Percentiles rank a stretch among this genome's conserved stretches.
Evolutionary conservation across 1,140 invertebrate genomes (phyloP).

Genomic region (Calliphora vicina): DNA sequence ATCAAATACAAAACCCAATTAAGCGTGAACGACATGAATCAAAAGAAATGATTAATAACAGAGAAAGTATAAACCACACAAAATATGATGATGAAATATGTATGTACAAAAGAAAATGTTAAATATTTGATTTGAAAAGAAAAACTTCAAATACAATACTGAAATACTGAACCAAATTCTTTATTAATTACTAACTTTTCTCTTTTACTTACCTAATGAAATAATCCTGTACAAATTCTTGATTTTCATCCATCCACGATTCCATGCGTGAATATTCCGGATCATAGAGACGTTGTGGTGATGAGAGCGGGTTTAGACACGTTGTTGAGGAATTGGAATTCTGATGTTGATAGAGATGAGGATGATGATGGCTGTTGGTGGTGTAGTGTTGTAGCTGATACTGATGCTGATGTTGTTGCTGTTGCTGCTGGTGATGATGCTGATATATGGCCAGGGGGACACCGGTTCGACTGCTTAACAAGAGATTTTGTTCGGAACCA

Average conservation of each 20-base stretch:
- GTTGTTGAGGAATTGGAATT: conserved; percentile 44
- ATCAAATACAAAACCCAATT: neutral
- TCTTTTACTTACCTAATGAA: conserved; percentile 80
- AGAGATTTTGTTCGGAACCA: conserved; percentile 61
- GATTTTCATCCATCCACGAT: conserved; percentile 95
- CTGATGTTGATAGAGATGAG: conserved; percentile 61
- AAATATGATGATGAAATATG: neutral
- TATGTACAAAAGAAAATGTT: neutral
- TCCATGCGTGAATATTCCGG: conserved; percentile 86
- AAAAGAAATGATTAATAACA: too few relatives aligned
- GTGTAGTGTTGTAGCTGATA: conserved; percentile 42
- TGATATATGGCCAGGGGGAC: conserved; percentile 64
- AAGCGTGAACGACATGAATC: neutral
- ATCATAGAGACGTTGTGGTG: conserved; percentile 72
- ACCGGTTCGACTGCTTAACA: conserved; percentile 66
- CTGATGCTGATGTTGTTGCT: conserved; percentile 43
- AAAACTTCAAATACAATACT: too few relatives aligned
- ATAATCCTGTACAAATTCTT: conserved; percentile 93
- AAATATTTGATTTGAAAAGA: too few relatives aligned
- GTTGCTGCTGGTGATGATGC: conserved; percentile 52
- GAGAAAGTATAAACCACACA: too few relatives aligned
- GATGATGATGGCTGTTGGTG: conserved; percentile 50
- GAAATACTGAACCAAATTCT: too few relatives aligned
- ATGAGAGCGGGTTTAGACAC: conserved; percentile 21
- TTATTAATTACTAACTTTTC: too few relatives aligned